Base-by-base conservation (phyloP, 2,113 vertebrate genomes). In the Gobius niger region DNA sequence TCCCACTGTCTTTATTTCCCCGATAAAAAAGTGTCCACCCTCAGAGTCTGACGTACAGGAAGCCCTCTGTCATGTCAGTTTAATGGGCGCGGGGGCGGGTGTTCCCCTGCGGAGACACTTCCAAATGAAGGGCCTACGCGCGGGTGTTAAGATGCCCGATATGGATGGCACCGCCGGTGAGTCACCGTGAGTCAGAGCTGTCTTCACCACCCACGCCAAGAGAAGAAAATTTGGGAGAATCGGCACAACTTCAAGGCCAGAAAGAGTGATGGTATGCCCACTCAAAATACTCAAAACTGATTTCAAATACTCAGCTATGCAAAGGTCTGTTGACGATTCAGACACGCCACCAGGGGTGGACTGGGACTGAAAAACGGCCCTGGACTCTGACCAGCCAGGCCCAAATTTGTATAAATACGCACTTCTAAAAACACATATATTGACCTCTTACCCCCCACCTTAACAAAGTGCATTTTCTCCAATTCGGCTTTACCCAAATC, bases 121-220 rank as follows among this genome's bases (percentile, higher is more conserved):
- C 73, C 67, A 80, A 74, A 68, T 44, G 3, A 1, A 47, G 70
- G 47, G 65, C 74, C 74, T 63, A 65, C 77, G 8, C 77, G 68
- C 74, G 42, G 1, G 15, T 47, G 68, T 69, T 44, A 41, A 62
- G 49, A 70, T 52, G 57, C 54, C 66, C 40, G 70, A 67, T 57
- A 41, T 15, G 41, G 77, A 74, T 47, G 67, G 61, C 72, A 53
- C 64, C 72, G 53, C 65, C 46, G 60, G 57, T 77, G 82, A 80
- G 71, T 83, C 82, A 83, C 63, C 46, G 53, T 83, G 77, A 80
- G 42, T 83, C 77, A 80, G 2, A 69, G 70, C 67, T 70, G 47
- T 61, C 68, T 61, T 44, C 49, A 8, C 46, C 49, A 11, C 62
- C 60, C 16, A 10, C 18, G 11, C 13, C 63, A 42, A n/a, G 47